Conservation (phyloP, 2,797 vertebrate genomes). For the Taeniopygia guttata region DNA sequence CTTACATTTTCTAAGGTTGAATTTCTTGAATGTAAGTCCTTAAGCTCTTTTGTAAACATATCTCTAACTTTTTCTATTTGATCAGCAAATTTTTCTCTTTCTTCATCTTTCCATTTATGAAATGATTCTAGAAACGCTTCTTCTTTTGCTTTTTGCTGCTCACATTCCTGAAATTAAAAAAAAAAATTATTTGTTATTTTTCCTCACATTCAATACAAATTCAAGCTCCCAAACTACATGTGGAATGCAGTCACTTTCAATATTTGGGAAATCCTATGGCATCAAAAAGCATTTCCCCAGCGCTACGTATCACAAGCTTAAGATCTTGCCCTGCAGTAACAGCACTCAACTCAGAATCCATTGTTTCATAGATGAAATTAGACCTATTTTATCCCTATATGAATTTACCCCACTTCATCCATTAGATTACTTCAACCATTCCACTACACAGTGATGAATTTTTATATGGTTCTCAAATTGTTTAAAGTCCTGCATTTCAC, state of each 20-base stretch:
- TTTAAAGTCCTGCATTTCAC: neutral
- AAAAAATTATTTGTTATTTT: neutral
- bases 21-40: constrained; percentile 84
- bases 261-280: neutral
- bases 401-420: neutral
- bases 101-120: constrained; percentile 88
- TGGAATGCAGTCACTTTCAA: neutral
- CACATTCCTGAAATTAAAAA: constrained; percentile 80
- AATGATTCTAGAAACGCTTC: constrained; percentile 83
- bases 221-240: neutral
- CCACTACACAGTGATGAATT: neutral
- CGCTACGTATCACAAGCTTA: neutral
- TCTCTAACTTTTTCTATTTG: constrained; percentile 90
- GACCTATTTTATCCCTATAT: neutral
- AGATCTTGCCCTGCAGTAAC: neutral
- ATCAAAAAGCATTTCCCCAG: neutral
- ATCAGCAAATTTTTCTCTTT: constrained; percentile 81
- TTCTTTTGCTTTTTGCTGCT: constrained; percentile 83
- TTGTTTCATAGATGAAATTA: rapidly evolving
- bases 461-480: neutral
- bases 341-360: neutral
- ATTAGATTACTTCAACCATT: neutral
- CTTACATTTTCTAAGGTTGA: constrained; percentile 80
- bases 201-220: neutral
- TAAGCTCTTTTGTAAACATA: constrained; percentile 88